A percentile compares a stretch with the other conserved stretches of the same genome.
These are phyloP conservation scores for Schrankia costaestrigalis DNA, from an alignment of 2,888 invertebrate genomes.

Conservation along the genomic window DNA sequence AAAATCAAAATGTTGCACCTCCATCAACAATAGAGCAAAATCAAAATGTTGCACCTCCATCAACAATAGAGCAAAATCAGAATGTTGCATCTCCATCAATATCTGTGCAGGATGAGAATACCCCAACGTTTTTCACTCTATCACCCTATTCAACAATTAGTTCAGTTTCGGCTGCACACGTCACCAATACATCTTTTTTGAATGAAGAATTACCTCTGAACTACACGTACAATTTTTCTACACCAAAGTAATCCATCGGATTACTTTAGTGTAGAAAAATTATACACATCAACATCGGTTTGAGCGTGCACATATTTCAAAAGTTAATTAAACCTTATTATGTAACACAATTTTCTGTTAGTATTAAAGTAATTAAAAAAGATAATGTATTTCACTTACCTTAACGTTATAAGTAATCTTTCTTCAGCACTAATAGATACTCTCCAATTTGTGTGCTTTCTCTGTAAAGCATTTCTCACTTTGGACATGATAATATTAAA, in stretches of 20 bases:
- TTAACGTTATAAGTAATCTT: too few species aligned
- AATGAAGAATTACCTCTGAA: slow-evolving; percentile 4
- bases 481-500: slow-evolving; percentile 2
- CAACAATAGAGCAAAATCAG: too few species aligned
- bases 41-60: too few species aligned
- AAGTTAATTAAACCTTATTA: too few species aligned
- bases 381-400: slow-evolving; percentile 7
- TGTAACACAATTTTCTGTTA: slow-evolving; percentile 3
- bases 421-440: too few species aligned
- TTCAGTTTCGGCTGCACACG: slow-evolving; percentile 1
- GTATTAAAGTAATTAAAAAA: slow-evolving; percentile 4
- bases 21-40: too few species aligned
- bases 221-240: slow-evolving; percentile 1
- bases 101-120: neutral
- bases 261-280: slow-evolving; percentile 1
- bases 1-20: too few species aligned
- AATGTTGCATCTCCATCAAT: too few species aligned
- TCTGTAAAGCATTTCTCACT: slow-evolving; percentile 1
- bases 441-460: slow-evolving; percentile 1
- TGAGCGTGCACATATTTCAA: too few species aligned
- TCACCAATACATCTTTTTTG: slow-evolving; percentile 1
- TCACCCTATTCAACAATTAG: too few species aligned
- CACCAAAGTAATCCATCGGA: slow-evolving; percentile 1
- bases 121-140: too few species aligned
- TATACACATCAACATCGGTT: too few species aligned